These are phyloP conservation scores for Cirrhinus mrigala DNA, from an alignment of 2,797 vertebrate genomes.

Conservation along the genomic window DNA sequence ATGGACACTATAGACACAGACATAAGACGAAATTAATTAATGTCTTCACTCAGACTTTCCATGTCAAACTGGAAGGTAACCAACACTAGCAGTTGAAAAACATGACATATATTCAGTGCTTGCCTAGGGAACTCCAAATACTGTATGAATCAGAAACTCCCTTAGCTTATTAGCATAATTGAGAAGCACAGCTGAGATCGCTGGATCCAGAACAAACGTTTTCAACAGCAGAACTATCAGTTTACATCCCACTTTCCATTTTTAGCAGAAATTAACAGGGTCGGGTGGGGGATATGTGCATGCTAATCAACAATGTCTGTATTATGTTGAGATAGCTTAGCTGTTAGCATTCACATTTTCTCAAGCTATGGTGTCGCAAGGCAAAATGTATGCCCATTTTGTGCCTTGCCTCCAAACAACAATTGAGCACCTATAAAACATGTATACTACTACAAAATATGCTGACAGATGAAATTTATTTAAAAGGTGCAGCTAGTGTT, in stretches of 20 bases:
- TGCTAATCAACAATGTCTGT: neutral
- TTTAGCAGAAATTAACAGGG: neutral
- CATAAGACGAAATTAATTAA: slow-evolving; percentile 37
- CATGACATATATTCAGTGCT: slow-evolving; percentile 10
- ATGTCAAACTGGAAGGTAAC: slow-evolving; percentile 20
- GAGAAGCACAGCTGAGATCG: slow-evolving; percentile 43
- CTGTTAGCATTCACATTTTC: neutral
- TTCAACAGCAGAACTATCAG: neutral
- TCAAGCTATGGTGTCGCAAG: neutral
- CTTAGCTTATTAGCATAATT: slow-evolving; percentile 69
- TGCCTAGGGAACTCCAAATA: slow-evolving; percentile 4
- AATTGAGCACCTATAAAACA: neutral
- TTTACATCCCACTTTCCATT: neutral
- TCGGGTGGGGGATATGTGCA: neutral
- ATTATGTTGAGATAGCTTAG: neutral
- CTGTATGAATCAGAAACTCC: slow-evolving; percentile 49
- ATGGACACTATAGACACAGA: slow-evolving; percentile 20
- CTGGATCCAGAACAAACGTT: slow-evolving; percentile 26
- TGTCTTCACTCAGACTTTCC: slow-evolving; percentile 30
- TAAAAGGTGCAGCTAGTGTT: neutral
- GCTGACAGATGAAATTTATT: neutral
- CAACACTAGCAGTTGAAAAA: slow-evolving; percentile 24
- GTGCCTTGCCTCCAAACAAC: neutral
- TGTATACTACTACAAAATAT: neutral
- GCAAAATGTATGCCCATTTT: neutral